Base-by-base conservation (phyloP, 2,797 vertebrate species). In the Chelon auratus region DNA sequence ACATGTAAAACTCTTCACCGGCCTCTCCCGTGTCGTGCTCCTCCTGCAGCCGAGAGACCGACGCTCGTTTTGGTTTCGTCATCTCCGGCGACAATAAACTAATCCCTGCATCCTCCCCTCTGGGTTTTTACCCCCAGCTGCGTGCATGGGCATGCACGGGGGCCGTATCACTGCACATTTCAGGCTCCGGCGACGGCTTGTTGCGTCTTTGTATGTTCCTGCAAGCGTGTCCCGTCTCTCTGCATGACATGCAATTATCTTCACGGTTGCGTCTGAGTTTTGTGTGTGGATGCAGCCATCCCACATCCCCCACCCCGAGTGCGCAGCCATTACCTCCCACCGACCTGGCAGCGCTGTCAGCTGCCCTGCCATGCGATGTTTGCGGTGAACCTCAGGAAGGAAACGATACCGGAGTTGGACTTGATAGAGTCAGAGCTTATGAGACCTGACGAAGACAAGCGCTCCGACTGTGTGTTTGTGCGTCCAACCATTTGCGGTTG, bases 21-120 rank as follows among this genome's bases (percentile, higher is more conserved):
- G 72, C 56, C 52, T 68, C 73, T 75, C 72, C 72, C 52, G 47
- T 22, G 18, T 72, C 67, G 70, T 10, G 60, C 84, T 62, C 3
- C 73, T 66, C 77, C 72, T 61, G 72, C 79, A 61, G 71, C 12
- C 4, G 12, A 20, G 36, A 84, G 82, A 90, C 79, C 66, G 78
- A 87, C 89, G 84, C 43, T 37, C 90, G 87, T 92, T 91, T 26
- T 88, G 77, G 70, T 83, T 86, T 88, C 83, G 86, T 91, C 91
- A 88, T 81, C 87, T 40, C 78, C 4, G 17, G 0, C 26, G 64
- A 89, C 82, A 86, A 92, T 87, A 85, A 86, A 91, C 81, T 87
- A 80, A 91, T 90, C 85, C 84, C 72, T 54, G 68, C 79, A 71
- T 74, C 81, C 77, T 55, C 78, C 66, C 74, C 60, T 59, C 53